Conservation (phyloP, 1,140 invertebrate genomes). For the Zeugodacus cucurbitae region DNA sequence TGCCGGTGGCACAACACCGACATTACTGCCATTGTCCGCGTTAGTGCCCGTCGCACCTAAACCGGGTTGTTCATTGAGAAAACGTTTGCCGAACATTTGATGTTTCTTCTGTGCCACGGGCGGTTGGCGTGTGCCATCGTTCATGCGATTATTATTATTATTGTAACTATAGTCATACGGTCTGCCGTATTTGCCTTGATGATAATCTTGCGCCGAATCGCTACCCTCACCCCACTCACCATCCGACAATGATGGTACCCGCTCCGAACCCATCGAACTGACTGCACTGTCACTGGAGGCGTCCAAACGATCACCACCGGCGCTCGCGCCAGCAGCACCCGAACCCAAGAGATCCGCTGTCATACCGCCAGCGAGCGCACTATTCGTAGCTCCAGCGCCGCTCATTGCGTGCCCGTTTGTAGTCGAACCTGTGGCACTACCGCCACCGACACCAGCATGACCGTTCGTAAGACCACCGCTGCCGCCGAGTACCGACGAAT, state of each 20-base stretch:
- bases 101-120: conserved; percentile 91
- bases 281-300: conserved; percentile 88
- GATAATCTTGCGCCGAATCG: conserved; percentile 80
- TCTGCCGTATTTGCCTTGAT: conserved; percentile 75
- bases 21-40: conserved; percentile 46
- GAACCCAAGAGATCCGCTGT: conserved; percentile 56
- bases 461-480: conserved; percentile 44
- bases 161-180: conserved; percentile 81
- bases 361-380: conserved; percentile 60
- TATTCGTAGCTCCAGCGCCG: conserved; percentile 53
- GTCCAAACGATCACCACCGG: conserved; percentile 76
- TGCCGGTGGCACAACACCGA: conserved; percentile 46
- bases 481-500: conserved; percentile 61
- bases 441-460: conserved; percentile 43
- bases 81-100: conserved; percentile 89
- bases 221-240: conserved; percentile 91
- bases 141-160: conserved; percentile 52
- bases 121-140: conserved; percentile 67
- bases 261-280: conserved; percentile 90
- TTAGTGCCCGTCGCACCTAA: conserved; percentile 45
- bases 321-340: conserved; percentile 47
- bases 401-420: conserved; percentile 64
- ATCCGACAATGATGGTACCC: conserved; percentile 87
- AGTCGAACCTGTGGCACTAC: conserved; percentile 41
- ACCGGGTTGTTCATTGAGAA: conserved; percentile 73